phyloP scores from a whole-genome alignment of 2,888 invertebrate genomes.

The Hypercompe scribonia region DNA sequence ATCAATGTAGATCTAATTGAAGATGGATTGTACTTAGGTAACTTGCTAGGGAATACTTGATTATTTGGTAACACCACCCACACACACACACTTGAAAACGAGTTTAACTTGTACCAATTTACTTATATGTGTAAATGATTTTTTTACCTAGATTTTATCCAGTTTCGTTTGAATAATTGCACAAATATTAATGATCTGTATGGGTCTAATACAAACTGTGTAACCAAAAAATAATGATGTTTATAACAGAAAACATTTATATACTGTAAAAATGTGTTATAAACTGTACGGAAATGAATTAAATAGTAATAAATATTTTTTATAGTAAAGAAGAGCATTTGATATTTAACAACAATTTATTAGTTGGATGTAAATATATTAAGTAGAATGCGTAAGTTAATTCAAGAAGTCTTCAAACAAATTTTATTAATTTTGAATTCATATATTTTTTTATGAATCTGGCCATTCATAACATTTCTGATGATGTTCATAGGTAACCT shows the following conservation, averaged over 20 bases:
- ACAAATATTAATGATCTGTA: no score
- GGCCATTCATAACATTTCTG: background rate
- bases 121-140: background rate
- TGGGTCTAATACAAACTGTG: no score
- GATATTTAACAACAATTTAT: background rate
- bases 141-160: background rate
- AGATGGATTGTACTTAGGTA: conserved; percentile 74
- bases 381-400: no score
- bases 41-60: background rate
- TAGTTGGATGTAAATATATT: background rate
- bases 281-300: no score
- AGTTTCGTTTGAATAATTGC: background rate
- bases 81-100: no score
- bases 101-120: background rate
- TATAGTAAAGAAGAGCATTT: background rate
- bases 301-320: background rate
- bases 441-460: background rate
- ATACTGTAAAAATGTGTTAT: no score
- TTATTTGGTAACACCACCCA: background rate
- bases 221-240: background rate
- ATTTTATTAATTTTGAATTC: no score
- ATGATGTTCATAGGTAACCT: conserved; percentile 88
- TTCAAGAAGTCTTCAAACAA: no score
- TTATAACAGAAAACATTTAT: no score
- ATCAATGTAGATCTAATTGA: conserved; percentile 77